Percentiles rank a stretch among this genome's conserved stretches.
These are phyloP conservation scores for Jordanella pulchra DNA, from an alignment of 2,797 vertebrate genomes.

Conservation along the genomic window DNA sequence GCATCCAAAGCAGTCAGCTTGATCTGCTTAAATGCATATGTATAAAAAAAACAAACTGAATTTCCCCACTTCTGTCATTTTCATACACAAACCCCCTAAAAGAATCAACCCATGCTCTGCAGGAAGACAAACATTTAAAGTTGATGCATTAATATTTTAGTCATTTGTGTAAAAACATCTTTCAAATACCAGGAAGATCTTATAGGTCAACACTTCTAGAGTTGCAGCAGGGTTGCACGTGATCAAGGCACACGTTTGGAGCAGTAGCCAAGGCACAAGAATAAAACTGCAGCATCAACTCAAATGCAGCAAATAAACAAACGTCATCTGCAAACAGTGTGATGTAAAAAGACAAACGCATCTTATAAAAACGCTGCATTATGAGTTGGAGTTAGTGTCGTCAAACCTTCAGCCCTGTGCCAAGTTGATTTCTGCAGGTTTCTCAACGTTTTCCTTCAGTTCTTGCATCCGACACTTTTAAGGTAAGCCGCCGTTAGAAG, in stretches of 20 bases:
- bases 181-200: constrained; percentile 14
- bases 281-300: constrained; percentile 3
- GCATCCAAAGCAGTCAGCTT: constrained; percentile 25
- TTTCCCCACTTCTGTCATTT: neutral
- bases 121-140: constrained; percentile 17
- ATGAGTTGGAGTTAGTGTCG: neutral
- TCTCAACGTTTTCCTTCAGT: neutral
- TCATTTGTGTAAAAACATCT: constrained; percentile 17
- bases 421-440: neutral
- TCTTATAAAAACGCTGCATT: neutral
- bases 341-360: neutral
- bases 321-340: neutral
- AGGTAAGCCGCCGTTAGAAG: neutral
- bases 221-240: neutral
- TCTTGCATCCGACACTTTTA: neutral
- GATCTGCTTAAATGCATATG: constrained; percentile 11
- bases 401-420: neutral
- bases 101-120: neutral
- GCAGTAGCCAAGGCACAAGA: constrained; percentile 39
- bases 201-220: neutral
- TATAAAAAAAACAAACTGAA: neutral
- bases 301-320: neutral
- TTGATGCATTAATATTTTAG: constrained; percentile 5
- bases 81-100: neutral
- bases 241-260: constrained; percentile 40